These are phyloP conservation scores for Halichoeres trimaculatus DNA, from an alignment of 2,113 vertebrate genomes.

Conservation along the genomic window DNA sequence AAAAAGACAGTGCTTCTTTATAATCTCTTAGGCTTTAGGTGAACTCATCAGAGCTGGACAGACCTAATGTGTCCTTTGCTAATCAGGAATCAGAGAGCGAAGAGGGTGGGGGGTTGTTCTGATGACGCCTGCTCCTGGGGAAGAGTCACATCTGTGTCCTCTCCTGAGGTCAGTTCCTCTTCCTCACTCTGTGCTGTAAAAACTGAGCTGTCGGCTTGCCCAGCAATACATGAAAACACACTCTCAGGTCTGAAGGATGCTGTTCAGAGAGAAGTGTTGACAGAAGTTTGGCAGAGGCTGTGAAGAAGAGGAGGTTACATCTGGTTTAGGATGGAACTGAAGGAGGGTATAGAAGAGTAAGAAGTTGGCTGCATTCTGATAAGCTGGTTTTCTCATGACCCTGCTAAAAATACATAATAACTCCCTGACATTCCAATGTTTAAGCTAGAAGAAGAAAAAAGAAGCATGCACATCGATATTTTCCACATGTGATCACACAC, in stretches of 20 bases:
- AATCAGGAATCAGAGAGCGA: constrained; percentile 23
- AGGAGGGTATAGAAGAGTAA: not conserved
- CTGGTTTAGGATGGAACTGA: not conserved
- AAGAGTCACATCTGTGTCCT: constrained; percentile 65
- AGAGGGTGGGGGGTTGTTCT: constrained; percentile 33
- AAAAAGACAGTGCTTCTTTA: not conserved
- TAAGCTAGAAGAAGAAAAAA: no score
- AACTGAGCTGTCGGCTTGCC: constrained; percentile 7
- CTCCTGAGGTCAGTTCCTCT: constrained; percentile 54
- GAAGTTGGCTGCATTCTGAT: no score
- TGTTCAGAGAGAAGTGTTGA: constrained; percentile 2
- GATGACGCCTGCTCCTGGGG: constrained; percentile 56
- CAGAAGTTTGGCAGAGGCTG: constrained; percentile 11
- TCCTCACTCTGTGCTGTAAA: constrained; percentile 16
- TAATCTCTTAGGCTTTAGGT: constrained; percentile 8
- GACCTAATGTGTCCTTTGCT: constrained; percentile 46
- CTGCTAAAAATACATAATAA: no score
- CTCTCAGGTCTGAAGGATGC: constrained; percentile 27
- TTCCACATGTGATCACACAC: not conserved
- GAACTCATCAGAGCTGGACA: constrained; percentile 14
- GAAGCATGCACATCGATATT: not conserved
- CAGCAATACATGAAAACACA: constrained; percentile 36
- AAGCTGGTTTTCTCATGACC: no score
- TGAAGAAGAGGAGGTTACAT: constrained; percentile 7
- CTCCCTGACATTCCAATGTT: no score